Conservation (phyloP, 2,113 vertebrate species). For the Acinonyx jubatus region DNA sequence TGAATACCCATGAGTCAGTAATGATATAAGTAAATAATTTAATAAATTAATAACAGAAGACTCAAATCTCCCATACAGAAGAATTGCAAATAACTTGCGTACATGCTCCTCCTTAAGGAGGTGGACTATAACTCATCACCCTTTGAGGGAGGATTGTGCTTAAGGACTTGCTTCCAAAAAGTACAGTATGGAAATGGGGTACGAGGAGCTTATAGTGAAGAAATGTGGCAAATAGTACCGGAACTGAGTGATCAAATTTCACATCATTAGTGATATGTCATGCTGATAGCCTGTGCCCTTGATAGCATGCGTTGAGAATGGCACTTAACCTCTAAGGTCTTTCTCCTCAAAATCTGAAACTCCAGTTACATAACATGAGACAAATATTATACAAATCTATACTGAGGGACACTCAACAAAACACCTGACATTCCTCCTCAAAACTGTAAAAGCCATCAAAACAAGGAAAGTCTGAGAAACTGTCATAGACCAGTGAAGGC, state of each 20-base stretch:
- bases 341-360: not conserved
- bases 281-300: too few species aligned
- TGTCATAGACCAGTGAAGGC: not conserved
- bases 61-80: not conserved
- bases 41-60: not conserved
- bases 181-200: not conserved
- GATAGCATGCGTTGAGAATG: too few species aligned
- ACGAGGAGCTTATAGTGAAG: not conserved
- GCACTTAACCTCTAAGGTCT: not conserved
- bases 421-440: not conserved
- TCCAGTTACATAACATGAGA: not conserved
- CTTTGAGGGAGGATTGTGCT: not conserved
- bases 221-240: not conserved
- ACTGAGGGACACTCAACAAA: not conserved
- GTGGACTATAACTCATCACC: not conserved
- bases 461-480: not conserved
- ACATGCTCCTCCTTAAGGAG: not conserved
- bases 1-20: not conserved
- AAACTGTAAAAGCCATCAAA: not conserved
- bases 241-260: too few species aligned
- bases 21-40: not conserved
- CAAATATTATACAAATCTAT: not conserved
- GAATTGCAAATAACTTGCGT: not conserved
- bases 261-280: not conserved
- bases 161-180: not conserved